phyloP scores from a whole-genome alignment of 2,888 invertebrate genomes.

The Meandrusa payeni region DNA sequence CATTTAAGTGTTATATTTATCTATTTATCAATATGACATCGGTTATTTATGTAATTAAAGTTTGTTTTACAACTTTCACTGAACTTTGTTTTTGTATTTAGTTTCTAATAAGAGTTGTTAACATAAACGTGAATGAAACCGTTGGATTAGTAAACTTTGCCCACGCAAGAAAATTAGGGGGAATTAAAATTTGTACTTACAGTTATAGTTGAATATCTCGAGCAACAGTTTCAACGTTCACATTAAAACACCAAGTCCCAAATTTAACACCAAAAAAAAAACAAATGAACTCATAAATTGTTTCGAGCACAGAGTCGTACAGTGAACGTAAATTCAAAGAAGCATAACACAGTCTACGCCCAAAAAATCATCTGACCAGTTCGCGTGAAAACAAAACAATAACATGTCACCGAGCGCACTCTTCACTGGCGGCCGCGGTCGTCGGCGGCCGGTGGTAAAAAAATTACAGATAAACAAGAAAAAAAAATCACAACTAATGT shows the following conservation, averaged over 20 bases:
- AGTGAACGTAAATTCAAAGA: constrained; percentile 44
- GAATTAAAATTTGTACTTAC: constrained; percentile 4
- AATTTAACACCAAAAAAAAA: constrained; percentile 49
- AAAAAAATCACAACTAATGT: constrained; percentile 45
- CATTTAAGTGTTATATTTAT: neutral
- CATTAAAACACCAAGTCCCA: constrained; percentile 47
- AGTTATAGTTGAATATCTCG: neutral
- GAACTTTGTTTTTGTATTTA: no score
- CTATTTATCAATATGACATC: no score
- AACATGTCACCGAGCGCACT: constrained; percentile 61
- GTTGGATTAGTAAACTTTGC: no score
- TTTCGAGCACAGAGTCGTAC: constrained; percentile 45
- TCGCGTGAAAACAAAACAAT: constrained; percentile 65
- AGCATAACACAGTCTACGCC: constrained; percentile 62
- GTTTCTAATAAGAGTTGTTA: no score
- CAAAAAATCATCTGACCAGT: constrained; percentile 58
- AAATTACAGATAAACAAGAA: constrained; percentile 45
- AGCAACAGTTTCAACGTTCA: constrained; percentile 34
- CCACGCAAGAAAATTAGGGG: no score
- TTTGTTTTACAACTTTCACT: no score
- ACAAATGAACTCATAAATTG: constrained; percentile 42
- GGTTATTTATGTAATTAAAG: no score
- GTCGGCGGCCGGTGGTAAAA: constrained; percentile 32
- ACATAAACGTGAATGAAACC: no score
- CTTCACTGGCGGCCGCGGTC: constrained; percentile 43